These are phyloP conservation scores for Dipodomys ordii DNA, from an alignment of 2,113 vertebrate genomes.

Conservation along the genomic window DNA sequence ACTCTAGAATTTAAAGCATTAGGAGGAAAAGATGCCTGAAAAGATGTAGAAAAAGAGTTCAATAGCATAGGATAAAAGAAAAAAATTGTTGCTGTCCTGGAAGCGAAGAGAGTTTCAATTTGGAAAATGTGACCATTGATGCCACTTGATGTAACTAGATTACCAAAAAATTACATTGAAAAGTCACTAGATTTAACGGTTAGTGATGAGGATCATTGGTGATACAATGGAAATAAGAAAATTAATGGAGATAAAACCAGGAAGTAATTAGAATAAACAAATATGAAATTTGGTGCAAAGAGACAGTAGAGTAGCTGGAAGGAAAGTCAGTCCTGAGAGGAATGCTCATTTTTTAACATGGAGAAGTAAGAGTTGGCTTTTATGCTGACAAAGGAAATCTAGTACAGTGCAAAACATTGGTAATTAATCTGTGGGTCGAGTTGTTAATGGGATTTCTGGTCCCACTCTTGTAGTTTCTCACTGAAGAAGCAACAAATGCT, in stretches of 20 bases:
- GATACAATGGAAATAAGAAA: not conserved
- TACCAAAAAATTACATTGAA: not conserved
- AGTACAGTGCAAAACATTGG: not conserved
- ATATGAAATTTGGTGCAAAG: not conserved
- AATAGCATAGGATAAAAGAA: not conserved
- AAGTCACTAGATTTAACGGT: not conserved
- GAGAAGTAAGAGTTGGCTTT: not conserved
- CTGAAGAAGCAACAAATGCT: fast-evolving
- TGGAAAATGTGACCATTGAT: not conserved
- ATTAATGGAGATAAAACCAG: not conserved
- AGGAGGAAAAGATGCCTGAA: not conserved
- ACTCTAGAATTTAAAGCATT: not conserved
- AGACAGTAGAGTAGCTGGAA: not conserved
- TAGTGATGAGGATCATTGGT: not conserved
- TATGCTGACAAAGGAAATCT: not conserved
- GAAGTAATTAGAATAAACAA: not conserved
- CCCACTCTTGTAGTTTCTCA: not conserved
- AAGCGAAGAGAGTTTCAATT: not conserved
- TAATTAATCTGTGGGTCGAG: not conserved
- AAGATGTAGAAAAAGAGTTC: not conserved
- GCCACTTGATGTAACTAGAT: fast-evolving
- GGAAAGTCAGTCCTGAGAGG: not conserved
- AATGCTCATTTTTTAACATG: not conserved
- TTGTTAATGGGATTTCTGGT: not conserved
- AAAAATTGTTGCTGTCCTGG: not conserved